Base-by-base conservation (phyloP, 2,888 invertebrate genomes). In the Apamea monoglypha region DNA sequence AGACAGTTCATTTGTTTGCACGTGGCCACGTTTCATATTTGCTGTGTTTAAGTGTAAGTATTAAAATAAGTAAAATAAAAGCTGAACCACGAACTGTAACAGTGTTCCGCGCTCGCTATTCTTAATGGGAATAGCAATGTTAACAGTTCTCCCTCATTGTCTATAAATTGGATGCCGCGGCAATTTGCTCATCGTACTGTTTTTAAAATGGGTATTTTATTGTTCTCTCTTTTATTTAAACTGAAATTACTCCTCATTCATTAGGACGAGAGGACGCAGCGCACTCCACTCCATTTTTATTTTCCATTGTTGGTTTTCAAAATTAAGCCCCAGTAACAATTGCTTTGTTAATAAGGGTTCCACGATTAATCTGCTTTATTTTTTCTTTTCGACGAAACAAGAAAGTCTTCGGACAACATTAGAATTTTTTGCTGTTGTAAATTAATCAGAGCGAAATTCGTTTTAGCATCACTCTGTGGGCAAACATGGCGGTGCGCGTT, bases 211-310 rank as follows among this genome's bases (percentile, higher is more conserved):
- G 94, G 93, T 94, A 95, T 95, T 95, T 95, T 96, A 96, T 96
- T 96, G 95, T 95, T 94, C 94, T 92, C 94, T 92, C 94, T 94
- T 96, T 96, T 96, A 95, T 95, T 96, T 96, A 95, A 95, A 95
- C 94, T 95, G 94, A 95, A 96, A 96, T 96, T 96, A 95, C 95
- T 95, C 94, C 95, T 94, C 96, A 96, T 96, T 96, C 95, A 96
- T 96, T 96, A 96, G 94, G 93, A 92, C 88, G 91, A 92, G 92
- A 92, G 94, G 93, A 94, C 93, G 95, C 92, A 91, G 94, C 94
- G 93, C 93, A 94, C 94, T 95, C 93, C 89, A 94, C 91, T 95
- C 92, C 93, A 94, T 95, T 96, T 96, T 96, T 95, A 95, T 95
- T 94, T 95, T 94, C 94, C 95, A 96, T 96, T 96, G 96, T 96